phyloP scores from a whole-genome alignment of 2,888 invertebrate species.

The Rhagonycha fulva region DNA sequence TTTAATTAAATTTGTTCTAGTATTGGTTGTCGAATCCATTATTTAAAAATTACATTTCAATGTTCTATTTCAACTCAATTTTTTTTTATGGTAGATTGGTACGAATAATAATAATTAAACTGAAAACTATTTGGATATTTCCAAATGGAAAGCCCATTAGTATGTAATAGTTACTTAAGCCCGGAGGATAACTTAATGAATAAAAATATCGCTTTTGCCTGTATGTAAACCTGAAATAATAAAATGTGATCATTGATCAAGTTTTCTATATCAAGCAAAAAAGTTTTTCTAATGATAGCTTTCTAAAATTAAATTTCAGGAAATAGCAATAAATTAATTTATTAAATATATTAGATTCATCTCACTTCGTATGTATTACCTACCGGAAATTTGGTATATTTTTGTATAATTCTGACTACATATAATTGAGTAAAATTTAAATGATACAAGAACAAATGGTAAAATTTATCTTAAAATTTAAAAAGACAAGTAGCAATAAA shows the following conservation, averaged over 20 bases:
- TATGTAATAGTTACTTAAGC: background rate
- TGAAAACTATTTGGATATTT: background rate
- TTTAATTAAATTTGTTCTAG: background rate
- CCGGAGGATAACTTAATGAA: background rate
- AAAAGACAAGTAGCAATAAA: slow-evolving; percentile 8
- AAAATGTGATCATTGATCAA: background rate
- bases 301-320: background rate
- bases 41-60: background rate
- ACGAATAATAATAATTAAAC: background rate
- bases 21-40: background rate
- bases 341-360: background rate
- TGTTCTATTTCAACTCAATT: background rate
- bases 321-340: no score
- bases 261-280: background rate
- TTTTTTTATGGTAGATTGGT: background rate
- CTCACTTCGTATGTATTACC: background rate
- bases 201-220: background rate
- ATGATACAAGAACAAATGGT: background rate
- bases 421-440: background rate
- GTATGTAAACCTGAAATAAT: background rate
- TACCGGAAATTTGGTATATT: background rate
- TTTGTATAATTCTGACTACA: background rate
- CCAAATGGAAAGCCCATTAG: background rate
- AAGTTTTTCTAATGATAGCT: background rate
- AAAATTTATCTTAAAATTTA: slow-evolving; percentile 5